These are phyloP conservation scores for Caiman crocodilus DNA, from an alignment of 2,797 vertebrate species.

Conservation along the genomic window DNA sequence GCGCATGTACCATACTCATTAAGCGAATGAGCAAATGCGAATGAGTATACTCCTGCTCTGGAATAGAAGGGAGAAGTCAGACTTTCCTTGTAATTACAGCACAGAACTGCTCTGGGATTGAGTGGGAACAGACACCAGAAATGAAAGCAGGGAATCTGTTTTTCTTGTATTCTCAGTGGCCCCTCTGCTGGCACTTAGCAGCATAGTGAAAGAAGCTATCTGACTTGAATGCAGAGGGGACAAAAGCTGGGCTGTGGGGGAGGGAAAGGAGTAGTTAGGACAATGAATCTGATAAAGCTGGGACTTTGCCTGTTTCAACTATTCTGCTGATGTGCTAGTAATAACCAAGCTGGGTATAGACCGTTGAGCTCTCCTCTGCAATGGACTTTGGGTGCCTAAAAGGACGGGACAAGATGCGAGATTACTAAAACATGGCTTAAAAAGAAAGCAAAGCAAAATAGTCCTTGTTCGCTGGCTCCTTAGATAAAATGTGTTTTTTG, in stretches of 20 bases:
- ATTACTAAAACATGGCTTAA: conserved; percentile 73
- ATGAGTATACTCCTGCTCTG: background rate
- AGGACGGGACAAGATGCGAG: conserved; percentile 60
- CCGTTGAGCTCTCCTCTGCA: conserved; percentile 53
- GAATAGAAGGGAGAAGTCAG: background rate
- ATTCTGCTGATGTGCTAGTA: conserved; percentile 41
- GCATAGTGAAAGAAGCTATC: too few species aligned
- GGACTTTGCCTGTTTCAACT: conserved; percentile 21
- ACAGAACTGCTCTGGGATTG: background rate
- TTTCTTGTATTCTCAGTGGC: background rate
- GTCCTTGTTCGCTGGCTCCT: background rate
- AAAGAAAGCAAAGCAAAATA: conserved; percentile 60
- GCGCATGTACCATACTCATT: background rate
- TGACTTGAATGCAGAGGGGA: background rate
- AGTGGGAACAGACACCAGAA: background rate
- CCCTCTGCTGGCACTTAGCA: too few species aligned
- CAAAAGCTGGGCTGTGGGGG: background rate
- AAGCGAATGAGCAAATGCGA: background rate
- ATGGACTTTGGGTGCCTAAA: conserved; percentile 52
- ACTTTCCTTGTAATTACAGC: background rate
- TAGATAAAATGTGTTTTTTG: background rate
- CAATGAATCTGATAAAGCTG: too few species aligned
- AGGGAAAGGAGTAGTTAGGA: background rate
- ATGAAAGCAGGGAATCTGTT: background rate
- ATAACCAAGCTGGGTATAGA: conserved; percentile 18